A percentile compares a stretch with the other conserved stretches of the same genome.
These are phyloP conservation scores for Anhinga rufa DNA, from an alignment of 2,113 vertebrate genomes.

Conservation along the genomic window DNA sequence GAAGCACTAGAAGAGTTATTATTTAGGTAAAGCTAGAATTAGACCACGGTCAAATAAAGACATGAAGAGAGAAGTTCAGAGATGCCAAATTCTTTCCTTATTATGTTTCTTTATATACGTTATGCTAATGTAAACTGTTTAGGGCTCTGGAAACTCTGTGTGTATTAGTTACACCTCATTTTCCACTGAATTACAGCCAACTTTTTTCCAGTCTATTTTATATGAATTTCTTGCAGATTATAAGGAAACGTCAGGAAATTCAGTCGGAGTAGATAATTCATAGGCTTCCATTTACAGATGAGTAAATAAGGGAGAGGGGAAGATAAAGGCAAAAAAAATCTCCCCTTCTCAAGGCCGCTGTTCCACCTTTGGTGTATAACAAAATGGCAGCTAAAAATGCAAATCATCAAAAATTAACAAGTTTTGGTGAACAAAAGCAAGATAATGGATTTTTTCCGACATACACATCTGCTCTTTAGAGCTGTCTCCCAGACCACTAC, in stretches of 20 bases:
- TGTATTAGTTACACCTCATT: neutral
- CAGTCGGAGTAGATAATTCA: neutral
- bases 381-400: neutral
- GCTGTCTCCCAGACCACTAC: neutral
- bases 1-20: neutral
- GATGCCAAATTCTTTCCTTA: neutral
- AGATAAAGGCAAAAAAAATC: neutral
- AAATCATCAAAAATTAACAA: neutral
- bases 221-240: neutral
- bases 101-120: neutral
- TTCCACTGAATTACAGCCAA: neutral
- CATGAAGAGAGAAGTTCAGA: neutral
- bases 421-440: conserved; percentile 1
- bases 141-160: neutral
- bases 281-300: neutral
- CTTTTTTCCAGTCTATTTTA: neutral
- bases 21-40: neutral
- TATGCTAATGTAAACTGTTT: neutral
- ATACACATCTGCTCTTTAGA: conserved; percentile 7
- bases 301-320: neutral
- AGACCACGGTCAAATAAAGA: neutral
- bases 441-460: neutral
- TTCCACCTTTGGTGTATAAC: neutral
- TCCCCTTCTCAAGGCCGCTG: neutral
- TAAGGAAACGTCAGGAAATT: neutral